Evolutionary conservation across 2,797 vertebrate species (phyloP).

Genomic region (Gallinago nigripennis): DNA sequence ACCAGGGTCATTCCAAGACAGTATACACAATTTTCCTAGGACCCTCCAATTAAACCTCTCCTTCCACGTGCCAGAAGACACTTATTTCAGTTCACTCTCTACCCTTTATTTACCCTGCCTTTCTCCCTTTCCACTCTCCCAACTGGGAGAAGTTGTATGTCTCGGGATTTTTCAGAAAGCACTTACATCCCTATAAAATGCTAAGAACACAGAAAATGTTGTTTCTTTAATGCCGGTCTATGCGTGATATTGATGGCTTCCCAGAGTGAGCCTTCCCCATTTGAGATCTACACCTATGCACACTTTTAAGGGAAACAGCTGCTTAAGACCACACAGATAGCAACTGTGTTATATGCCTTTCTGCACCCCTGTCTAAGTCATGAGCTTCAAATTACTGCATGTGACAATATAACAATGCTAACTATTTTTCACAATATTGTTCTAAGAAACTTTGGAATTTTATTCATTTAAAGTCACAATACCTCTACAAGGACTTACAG

Average conservation of each 20-base stretch:
- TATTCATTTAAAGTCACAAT: neutral
- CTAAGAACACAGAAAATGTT: neutral
- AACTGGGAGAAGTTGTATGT: neutral
- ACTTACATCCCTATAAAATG: neutral
- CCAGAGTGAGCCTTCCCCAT: neutral
- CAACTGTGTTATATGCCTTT: fast-evolving
- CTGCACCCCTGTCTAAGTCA: neutral
- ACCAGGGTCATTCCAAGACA: neutral
- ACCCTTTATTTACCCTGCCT: neutral
- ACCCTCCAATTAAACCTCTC: neutral
- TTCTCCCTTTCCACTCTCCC: neutral
- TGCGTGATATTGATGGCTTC: fast-evolving
- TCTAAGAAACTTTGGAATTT: fast-evolving
- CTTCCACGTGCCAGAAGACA: neutral
- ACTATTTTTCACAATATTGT: neutral
- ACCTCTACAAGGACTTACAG: neutral
- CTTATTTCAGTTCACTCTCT: neutral
- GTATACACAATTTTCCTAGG: neutral
- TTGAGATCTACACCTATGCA: fast-evolving
- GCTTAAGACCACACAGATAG: neutral
- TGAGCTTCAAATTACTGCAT: neutral
- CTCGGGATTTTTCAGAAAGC: neutral
- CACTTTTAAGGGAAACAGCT: neutral
- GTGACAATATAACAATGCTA: neutral
- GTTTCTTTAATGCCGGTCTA: neutral